A percentile compares a stretch with the other conserved stretches of the same genome.
Evolutionary conservation across 1,140 invertebrate species (phyloP).

Genomic region (Mylabris phalerata): DNA sequence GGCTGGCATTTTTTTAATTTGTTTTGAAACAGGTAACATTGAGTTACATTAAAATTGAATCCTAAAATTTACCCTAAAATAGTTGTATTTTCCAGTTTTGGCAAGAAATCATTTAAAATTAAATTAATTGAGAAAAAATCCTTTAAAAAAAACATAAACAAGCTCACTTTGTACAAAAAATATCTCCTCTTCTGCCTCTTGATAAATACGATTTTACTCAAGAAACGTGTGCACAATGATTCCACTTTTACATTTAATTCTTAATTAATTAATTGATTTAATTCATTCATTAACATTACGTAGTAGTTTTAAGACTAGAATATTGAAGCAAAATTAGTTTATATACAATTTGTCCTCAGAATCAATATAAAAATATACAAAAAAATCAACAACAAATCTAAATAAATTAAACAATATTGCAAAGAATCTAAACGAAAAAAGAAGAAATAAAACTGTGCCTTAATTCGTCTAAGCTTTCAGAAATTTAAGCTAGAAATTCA

Average conservation of each 20-base stretch:
- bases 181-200: background rate
- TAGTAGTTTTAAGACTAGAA: constrained; percentile 19
- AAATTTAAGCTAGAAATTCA: background rate
- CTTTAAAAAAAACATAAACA: constrained; percentile 6
- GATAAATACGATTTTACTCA: constrained; percentile 7
- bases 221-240: constrained; percentile 11
- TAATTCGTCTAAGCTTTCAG: background rate
- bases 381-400: background rate
- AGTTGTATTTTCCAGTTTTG: constrained; percentile 6
- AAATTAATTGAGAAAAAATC: constrained; percentile 12
- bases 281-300: constrained; percentile 13
- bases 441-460: background rate
- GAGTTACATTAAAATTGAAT: constrained; percentile 7
- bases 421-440: too few species aligned
- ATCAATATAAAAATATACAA: background rate
- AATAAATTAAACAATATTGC: background rate
- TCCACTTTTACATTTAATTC: constrained; percentile 16
- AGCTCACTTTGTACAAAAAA: constrained; percentile 25
- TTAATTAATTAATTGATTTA: constrained; percentile 14
- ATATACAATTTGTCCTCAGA: constrained; percentile 5
- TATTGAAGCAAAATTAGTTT: constrained; percentile 2
- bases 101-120: constrained; percentile 15
- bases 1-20: constrained; percentile 1
- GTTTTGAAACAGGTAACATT: constrained; percentile 15
- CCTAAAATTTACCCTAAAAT: constrained; percentile 9